Conservation (phyloP, 2,888 invertebrate species). For the Caenorhabditis sp. region DNA sequence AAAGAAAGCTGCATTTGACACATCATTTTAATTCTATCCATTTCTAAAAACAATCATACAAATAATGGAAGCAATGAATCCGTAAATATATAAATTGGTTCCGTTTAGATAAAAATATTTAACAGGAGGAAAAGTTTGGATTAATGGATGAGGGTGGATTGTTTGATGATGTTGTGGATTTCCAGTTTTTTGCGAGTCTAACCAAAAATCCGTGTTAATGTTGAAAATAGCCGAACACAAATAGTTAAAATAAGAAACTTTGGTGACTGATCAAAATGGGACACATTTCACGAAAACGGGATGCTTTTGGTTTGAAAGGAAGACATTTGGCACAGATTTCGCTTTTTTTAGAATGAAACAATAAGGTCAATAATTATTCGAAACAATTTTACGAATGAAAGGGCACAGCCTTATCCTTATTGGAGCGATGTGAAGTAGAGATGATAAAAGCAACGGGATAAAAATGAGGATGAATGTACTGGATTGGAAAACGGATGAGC, state of each 20-base stretch:
- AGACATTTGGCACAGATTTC: slow-evolving; percentile 55
- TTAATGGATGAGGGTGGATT: background rate
- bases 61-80: slow-evolving; percentile 57
- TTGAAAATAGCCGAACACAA: background rate
- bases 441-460: slow-evolving; percentile 51
- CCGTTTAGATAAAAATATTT: slow-evolving; percentile 42
- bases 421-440: background rate
- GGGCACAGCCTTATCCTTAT: slow-evolving; percentile 3
- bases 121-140: slow-evolving; percentile 13
- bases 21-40: slow-evolving; percentile 55
- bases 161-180: background rate
- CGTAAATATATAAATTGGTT: slow-evolving; percentile 60
- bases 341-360: slow-evolving; percentile 42
- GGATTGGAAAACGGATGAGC: background rate
- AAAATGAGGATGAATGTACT: slow-evolving; percentile 42
- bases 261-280: slow-evolving; percentile 9
- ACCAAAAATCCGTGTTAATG: slow-evolving; percentile 3
- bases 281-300: slow-evolving; percentile 18
- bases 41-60: slow-evolving; percentile 48
- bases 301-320: slow-evolving; percentile 7
- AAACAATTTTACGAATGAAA: background rate
- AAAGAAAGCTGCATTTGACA: slow-evolving; percentile 41
- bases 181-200: background rate
- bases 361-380: slow-evolving; percentile 6
- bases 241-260: slow-evolving; percentile 24